Conservation (phyloP, 1,140 invertebrate species). For the Drosophila repleta region DNA sequence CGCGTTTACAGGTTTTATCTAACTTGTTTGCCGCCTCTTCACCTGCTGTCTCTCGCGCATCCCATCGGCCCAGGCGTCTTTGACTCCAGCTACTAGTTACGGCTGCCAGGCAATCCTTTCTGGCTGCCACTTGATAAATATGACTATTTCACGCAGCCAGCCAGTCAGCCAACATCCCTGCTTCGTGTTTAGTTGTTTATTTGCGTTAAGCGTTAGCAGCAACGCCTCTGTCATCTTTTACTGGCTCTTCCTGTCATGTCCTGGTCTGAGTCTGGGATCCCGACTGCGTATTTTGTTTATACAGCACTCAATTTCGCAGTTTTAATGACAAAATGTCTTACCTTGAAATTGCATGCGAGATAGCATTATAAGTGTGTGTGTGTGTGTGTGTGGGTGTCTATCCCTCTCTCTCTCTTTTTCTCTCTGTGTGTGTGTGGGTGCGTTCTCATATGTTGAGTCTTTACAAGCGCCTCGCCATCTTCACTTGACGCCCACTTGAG, state of each 20-base stretch:
- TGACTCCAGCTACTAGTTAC: conserved; percentile 27
- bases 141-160: conserved; percentile 65
- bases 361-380: conserved; percentile 60
- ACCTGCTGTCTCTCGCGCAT: conserved; percentile 11
- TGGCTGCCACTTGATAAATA: conserved; percentile 71
- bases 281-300: conserved; percentile 65
- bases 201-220: conserved; percentile 68
- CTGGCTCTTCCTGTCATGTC: conserved; percentile 9
- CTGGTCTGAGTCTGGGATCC: not conserved
- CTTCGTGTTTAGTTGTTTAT: conserved; percentile 52
- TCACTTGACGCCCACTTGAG: conserved; percentile 24
- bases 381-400: conserved; percentile 37
- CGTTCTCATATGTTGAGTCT: conserved; percentile 27
- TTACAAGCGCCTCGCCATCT: not conserved
- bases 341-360: conserved; percentile 71
- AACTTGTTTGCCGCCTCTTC: conserved; percentile 18
- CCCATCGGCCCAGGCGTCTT: conserved; percentile 50
- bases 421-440: conserved; percentile 34
- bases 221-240: conserved; percentile 47
- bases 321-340: conserved; percentile 80
- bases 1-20: conserved; percentile 25
- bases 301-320: conserved; percentile 77
- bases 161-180: not conserved
- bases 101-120: conserved; percentile 61
- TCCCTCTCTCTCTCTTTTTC: no score